phyloP scores from a whole-genome alignment of 2,113 vertebrate genomes.

The Danionella cerebrum region DNA sequence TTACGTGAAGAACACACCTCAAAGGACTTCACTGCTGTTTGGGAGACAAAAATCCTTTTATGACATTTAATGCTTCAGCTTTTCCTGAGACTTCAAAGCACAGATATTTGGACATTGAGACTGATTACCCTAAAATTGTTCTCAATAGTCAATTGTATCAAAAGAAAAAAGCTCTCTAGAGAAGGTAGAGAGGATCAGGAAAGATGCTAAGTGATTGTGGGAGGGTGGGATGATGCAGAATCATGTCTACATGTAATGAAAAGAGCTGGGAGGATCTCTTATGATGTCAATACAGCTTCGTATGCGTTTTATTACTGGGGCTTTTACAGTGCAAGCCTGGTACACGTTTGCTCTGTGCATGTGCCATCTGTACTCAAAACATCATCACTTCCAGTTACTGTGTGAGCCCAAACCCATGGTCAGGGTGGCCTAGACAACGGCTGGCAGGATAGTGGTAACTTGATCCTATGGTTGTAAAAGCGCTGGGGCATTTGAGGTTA shows the following conservation, averaged over 20 bases:
- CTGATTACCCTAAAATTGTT: background rate
- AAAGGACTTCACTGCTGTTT: background rate
- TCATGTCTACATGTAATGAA: background rate
- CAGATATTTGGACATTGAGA: background rate
- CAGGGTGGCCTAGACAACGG: background rate
- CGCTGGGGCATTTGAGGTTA: background rate
- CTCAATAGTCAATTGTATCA: background rate
- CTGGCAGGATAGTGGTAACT: background rate
- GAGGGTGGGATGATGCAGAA: background rate
- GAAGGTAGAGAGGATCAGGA: background rate
- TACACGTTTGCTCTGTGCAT: background rate
- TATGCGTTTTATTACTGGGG: conserved; percentile 25
- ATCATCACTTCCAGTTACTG: background rate
- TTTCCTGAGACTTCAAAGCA: conserved; percentile 30
- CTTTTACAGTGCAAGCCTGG: background rate
- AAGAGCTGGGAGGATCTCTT: background rate
- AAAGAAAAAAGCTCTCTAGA: background rate
- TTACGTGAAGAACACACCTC: background rate
- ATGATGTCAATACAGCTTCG: background rate
- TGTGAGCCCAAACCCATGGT: background rate
- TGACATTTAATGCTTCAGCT: background rate
- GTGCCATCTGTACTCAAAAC: conserved; percentile 24
- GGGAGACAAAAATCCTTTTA: background rate
- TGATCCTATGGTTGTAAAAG: background rate
- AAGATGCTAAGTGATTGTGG: background rate